These are phyloP conservation scores for Alviniconcha marisindica DNA, from an alignment of 1,140 invertebrate species.

Conservation along the genomic window DNA sequence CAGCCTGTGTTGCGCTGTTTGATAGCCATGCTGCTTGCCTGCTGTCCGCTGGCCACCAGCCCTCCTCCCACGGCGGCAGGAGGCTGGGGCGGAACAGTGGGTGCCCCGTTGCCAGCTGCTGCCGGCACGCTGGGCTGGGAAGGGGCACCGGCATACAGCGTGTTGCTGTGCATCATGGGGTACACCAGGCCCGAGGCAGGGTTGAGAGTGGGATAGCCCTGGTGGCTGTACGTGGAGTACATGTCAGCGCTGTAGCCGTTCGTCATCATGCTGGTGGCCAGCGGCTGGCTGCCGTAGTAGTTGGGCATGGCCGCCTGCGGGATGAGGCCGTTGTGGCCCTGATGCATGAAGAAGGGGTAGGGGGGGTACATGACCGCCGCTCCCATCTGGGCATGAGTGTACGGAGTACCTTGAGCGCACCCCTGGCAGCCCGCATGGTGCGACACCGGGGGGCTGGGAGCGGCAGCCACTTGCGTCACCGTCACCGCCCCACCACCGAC, in stretches of 20 bases:
- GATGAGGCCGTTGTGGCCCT: constrained; percentile 16
- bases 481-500: not conserved
- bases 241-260: constrained; percentile 32
- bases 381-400: not conserved
- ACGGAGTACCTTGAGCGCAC: constrained; percentile 25
- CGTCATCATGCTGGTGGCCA: not conserved
- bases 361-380: not conserved
- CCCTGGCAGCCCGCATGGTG: constrained; percentile 7
- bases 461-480: not conserved
- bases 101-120: not conserved
- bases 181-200: not conserved
- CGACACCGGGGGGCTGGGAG: constrained; percentile 20
- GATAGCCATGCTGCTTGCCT: constrained; percentile 26
- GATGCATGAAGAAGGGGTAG: constrained; percentile 5
- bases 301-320: not conserved
- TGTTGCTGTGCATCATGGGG: constrained; percentile 16
- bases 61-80: not conserved
- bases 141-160: not conserved
- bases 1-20: constrained; percentile 79
- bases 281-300: constrained; percentile 25
- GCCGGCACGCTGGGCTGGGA: not conserved
- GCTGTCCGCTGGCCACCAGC: not conserved
- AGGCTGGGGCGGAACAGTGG: not conserved
- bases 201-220: not conserved
- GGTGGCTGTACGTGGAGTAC: constrained; percentile 26